Evolutionary conservation across 2,797 vertebrate species (phyloP), one percentile per base, ranked within the genome.

Genomic region (Astyanax mexicanus): DNA sequence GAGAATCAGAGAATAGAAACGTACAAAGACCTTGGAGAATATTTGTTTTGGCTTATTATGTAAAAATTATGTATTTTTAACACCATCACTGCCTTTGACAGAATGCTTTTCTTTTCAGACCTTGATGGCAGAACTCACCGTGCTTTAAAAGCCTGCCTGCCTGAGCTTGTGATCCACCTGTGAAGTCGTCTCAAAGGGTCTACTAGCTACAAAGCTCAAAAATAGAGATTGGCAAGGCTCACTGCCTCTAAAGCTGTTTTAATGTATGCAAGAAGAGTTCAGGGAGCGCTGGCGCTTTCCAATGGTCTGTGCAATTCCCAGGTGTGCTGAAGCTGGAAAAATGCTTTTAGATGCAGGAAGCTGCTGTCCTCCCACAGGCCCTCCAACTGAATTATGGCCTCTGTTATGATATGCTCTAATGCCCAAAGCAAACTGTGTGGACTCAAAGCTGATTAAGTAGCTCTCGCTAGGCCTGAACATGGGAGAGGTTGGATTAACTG

Each of bases 401-500:
- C 47, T 38, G 66, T 78, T 77, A 80, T 76, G 45, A 67, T 77
- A 51, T 58, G 47, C 66, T 77, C 49, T 76, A 69, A 67, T 84
- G 62, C 68, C 65, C 68, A 52, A 71, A 78, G 77, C 70, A 66
- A 60, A 47, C 76, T 57, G 37, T 32, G 45, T 11, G 51, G 29
- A 6, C 38, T 47, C 68, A 75, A 75, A 74, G 45, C 51, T 54
- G 78, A 77, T 82, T 75, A 77, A 57, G 42, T 35, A 44, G 21
- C 29, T 64, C 51, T 54, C 37, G 10, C 42, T 25, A 32, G 25
- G 72, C 6, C 68, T 71, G 37, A 37, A 21, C 25, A 40, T 67
- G 19, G 38, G 29, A 55, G 44, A 21, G 55, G n/a, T 11, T 44
- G 32, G 37, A 54, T 17, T 51, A 69, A 69, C 47, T 37, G 55